phyloP scores from a whole-genome alignment of 2,888 invertebrate genomes.

The Papilio elwesi region DNA sequence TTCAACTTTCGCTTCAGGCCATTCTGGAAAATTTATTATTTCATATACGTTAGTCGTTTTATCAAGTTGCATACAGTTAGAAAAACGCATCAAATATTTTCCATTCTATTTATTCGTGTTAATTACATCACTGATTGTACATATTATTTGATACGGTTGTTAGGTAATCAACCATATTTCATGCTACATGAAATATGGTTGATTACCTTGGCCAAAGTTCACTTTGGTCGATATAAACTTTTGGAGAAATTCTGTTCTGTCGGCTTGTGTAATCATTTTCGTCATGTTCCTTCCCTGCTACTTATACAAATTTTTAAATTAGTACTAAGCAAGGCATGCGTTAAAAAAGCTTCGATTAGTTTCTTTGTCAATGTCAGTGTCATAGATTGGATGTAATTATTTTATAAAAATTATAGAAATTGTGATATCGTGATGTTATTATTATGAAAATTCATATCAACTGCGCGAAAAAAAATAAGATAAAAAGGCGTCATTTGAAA shows the following conservation, averaged over 20 bases:
- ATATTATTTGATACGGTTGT: slow-evolving; percentile 1
- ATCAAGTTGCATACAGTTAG: not conserved
- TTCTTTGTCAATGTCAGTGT: no score
- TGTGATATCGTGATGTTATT: no score
- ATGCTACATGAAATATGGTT: not conserved
- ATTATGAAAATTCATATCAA: no score
- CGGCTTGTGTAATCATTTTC: not conserved
- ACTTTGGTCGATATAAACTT: not conserved
- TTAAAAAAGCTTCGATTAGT: no score
- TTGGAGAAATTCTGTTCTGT: not conserved
- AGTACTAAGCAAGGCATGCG: no score
- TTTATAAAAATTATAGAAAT: no score
- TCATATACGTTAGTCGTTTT: not conserved
- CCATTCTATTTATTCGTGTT: not conserved
- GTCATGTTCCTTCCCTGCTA: not conserved
- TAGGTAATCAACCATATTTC: no score
- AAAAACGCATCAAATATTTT: not conserved
- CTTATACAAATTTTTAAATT: no score
- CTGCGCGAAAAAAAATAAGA: no score
- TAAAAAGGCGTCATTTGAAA: no score
- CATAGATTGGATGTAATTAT: no score
- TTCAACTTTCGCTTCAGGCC: slow-evolving; percentile 5
- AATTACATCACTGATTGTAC: not conserved
- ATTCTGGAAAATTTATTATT: not conserved
- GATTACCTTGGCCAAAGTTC: not conserved